Evolutionary conservation across 2,113 vertebrate genomes (phyloP).

Genomic region (Mormyrus iriodes): DNA sequence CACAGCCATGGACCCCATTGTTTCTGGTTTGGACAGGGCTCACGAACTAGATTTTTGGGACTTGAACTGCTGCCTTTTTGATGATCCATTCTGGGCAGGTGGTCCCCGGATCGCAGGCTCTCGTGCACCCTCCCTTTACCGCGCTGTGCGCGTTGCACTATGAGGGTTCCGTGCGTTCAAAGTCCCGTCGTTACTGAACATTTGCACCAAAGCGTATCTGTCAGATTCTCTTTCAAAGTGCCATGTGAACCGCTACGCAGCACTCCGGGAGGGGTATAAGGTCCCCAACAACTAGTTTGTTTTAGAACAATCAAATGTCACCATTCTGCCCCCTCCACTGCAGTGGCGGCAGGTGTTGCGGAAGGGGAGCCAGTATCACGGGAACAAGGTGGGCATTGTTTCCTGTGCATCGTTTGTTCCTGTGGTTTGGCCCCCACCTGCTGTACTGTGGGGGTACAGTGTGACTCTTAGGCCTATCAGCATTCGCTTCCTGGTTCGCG

Average conservation of each 20-base stretch:
- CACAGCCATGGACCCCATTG: slow-evolving; percentile 45
- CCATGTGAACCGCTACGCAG: slow-evolving; percentile 37
- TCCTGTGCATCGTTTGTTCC: not conserved
- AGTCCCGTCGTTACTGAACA: slow-evolving; percentile 45
- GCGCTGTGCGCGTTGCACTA: slow-evolving; percentile 73
- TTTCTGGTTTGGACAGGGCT: slow-evolving; percentile 27
- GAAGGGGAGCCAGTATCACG: slow-evolving; percentile 48
- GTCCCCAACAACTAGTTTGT: slow-evolving; percentile 22
- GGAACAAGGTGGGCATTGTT: not conserved
- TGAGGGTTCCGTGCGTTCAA: slow-evolving; percentile 48
- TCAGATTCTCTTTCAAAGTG: slow-evolving; percentile 37
- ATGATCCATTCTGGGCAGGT: not conserved
- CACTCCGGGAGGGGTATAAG: slow-evolving; percentile 21
- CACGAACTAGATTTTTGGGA: slow-evolving; percentile 7
- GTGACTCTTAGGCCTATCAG: slow-evolving; percentile 30
- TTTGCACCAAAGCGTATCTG: slow-evolving; percentile 53
- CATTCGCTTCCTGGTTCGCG: slow-evolving; percentile 30
- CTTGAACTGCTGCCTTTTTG: slow-evolving; percentile 14
- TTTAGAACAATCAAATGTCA: slow-evolving; percentile 29
- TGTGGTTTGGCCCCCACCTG: not conserved
- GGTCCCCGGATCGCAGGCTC: not conserved
- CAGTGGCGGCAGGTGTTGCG: slow-evolving; percentile 37
- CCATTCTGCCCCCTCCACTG: slow-evolving; percentile 1
- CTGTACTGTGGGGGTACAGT: not conserved
- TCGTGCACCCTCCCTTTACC: slow-evolving; percentile 36